Evolutionary conservation across 2,888 invertebrate species (phyloP), one percentile per base, ranked within the genome.

Genomic region (Lithophane socia): DNA sequence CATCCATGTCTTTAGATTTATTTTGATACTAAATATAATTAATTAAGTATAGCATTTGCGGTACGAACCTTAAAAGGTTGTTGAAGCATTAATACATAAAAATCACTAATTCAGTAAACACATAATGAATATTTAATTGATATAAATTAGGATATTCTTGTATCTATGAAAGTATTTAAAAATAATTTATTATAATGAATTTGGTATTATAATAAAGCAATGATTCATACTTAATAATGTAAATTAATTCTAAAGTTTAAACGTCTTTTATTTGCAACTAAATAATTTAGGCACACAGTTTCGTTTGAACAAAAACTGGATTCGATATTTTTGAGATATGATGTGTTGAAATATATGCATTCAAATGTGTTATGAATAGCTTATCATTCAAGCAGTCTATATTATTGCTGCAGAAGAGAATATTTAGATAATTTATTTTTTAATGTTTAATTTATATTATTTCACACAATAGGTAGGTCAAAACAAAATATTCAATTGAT

Each of bases 341-440:
- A 84, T 69, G 86, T 87, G 86, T 86, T 84, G 87, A 87, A 82
- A 83, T 84, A 69, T 81, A 69, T 85, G 77, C 85, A 85, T 86
- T 76, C 24, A 75, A 84, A 81, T 77, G 76, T 74, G 80, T 79
- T 79, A 77, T 83, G 67, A 79, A 80, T 75, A 76, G 69, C 60
- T 75, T 71, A 69, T 75, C 52, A 73, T 80, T 73, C 78, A 79
- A 7, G 66, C 49, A 13, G 63, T 70, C 21, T 37, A 65, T 72
- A 67, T 82, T 84, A 77, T 86, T 86, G 44, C 52, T n/a, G 69
- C 5, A 70, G 18, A 58, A 3, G 4, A 54, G 18, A 70, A 77
- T 54, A 74, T 84, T 63, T 54, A 71, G 21, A 58, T 68, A 75
- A 69, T 71, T 71, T 58, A n/a, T 73, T 70, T 75, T 79, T 64